Evolutionary conservation across 2,113 vertebrate species (phyloP), one percentile per base, ranked within the genome.

Genomic region (Nothobranchius furzeri): DNA sequence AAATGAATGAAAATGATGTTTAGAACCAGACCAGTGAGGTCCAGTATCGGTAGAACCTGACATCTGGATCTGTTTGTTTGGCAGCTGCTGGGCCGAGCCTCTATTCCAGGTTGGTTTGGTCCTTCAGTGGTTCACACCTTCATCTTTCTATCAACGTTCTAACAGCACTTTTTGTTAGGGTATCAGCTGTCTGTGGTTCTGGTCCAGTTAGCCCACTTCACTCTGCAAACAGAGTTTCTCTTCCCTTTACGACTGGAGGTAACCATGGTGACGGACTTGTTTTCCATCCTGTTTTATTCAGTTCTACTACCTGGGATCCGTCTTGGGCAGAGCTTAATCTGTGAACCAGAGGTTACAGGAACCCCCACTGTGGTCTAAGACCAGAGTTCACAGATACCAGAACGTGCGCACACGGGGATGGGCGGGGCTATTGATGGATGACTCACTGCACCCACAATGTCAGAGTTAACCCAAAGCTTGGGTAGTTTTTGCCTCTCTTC

Each of bases 241-340:
- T 94, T 76, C 0, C 3, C 65, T 7, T 64, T 96, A 49, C 90
- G 87, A 37, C 83, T 95, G 14, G 95, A 97, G 95, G 96, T 99
- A 88, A 72, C 13, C 2, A 17, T 8, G 7, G 35, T 52, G 45
- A 73, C 14, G 9, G 4, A 3, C 6, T 36, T 5, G 30, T 15
- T 3, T 35, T 14, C 15, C 7, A 49, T 36, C 53, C 10, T 55
- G 14, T 36, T 12, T 30, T 30, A 30, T 30, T 30, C 30, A 30
- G 1, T 30, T 30, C 30, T 30, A 30, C 30, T 30, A 30, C 30
- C 2, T 30, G 30, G 30, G 30, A 3, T 30, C 30, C 2, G 30
- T 30, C 30, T 30, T 30, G 30, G 4, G 30, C 30, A 30, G 30
- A 30, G 30, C 30, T 30, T 30, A 30, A 30, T 30, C 2, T 30